Conservation (phyloP, 64 coral and sea anemone species). For the Pocillopora damicornis region DNA sequence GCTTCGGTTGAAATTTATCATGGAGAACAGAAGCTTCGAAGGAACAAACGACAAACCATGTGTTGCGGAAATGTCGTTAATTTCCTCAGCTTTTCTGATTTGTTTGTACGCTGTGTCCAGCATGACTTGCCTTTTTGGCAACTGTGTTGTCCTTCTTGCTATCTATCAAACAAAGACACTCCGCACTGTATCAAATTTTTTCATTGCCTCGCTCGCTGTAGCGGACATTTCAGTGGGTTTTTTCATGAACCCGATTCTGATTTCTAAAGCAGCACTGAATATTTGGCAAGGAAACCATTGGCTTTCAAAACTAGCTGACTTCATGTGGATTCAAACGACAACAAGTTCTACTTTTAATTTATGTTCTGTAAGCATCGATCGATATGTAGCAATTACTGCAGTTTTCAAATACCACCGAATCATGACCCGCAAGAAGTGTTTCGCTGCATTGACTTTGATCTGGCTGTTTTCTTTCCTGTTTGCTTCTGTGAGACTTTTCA, state of each 20-base stretch:
- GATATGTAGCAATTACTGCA: slow-evolving; percentile 31
- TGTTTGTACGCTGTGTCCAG: slow-evolving; percentile 27
- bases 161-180: slow-evolving; percentile 42
- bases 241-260: slow-evolving; percentile 69
- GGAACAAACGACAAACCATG: background rate
- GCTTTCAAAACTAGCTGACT: slow-evolving; percentile 41
- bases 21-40: background rate
- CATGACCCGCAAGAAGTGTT: slow-evolving; percentile 12
- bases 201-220: slow-evolving; percentile 58
- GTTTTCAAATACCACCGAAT: slow-evolving; percentile 37
- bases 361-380: slow-evolving; percentile 51
- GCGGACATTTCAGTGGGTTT: slow-evolving; percentile 65
- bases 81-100: background rate
- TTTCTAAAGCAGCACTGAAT: slow-evolving; percentile 32
- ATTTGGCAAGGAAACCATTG: slow-evolving; percentile 53
- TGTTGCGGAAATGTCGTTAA: background rate
- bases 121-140: slow-evolving; percentile 29
- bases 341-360: slow-evolving; percentile 49
- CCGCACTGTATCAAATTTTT: slow-evolving; percentile 64
- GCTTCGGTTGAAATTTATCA: background rate
- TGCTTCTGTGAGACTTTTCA: slow-evolving; percentile 28
- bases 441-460: slow-evolving; percentile 7
- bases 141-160: slow-evolving; percentile 53
- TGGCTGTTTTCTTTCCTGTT: slow-evolving; percentile 40
- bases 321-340: slow-evolving; percentile 61